Percentiles rank a stretch among this genome's conserved stretches.
These are phyloP conservation scores for Sandelia bainsii DNA, from an alignment of 2,797 vertebrate species.

Conservation along the genomic window DNA sequence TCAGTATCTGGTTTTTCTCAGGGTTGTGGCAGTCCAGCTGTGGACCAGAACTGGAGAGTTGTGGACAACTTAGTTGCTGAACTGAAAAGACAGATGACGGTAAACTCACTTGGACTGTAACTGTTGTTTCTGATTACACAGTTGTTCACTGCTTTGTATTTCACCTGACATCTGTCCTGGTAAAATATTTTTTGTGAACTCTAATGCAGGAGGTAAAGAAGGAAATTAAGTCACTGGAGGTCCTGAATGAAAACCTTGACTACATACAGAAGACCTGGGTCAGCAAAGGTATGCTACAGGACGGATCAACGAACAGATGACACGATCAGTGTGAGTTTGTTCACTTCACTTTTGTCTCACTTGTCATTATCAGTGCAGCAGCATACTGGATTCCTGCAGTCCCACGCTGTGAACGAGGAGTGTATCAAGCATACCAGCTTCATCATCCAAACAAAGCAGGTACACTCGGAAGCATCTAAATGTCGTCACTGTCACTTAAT, in stretches of 20 bases:
- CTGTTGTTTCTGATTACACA: background rate
- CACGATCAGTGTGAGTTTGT: background rate
- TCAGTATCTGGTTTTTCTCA: constrained; percentile 17
- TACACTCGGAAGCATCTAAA: constrained; percentile 24
- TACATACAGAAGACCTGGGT: constrained; percentile 47
- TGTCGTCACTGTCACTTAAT: too few species aligned
- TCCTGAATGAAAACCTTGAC: constrained; percentile 37
- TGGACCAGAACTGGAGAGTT: constrained; percentile 16
- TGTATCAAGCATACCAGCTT: constrained; percentile 7
- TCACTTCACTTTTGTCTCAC: background rate
- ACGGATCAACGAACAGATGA: background rate
- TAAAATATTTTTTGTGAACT: background rate
- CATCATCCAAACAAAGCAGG: constrained; percentile 48
- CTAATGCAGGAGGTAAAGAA: constrained; percentile 51
- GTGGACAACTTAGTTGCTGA: constrained; percentile 49
- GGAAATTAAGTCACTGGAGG: constrained; percentile 53
- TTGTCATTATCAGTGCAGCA: constrained; percentile 52
- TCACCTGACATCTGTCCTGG: background rate
- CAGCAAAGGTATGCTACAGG: constrained; percentile 25
- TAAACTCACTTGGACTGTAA: constrained; percentile 20
- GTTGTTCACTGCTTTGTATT: background rate
- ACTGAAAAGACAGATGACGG: constrained; percentile 44
- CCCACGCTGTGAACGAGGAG: constrained; percentile 22
- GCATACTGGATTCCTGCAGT: background rate
- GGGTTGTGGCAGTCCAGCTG: background rate